Evolutionary conservation across 2,888 invertebrate species (phyloP), one percentile per base, ranked within the genome.

Genomic region (Trachelus troglodyta): DNA sequence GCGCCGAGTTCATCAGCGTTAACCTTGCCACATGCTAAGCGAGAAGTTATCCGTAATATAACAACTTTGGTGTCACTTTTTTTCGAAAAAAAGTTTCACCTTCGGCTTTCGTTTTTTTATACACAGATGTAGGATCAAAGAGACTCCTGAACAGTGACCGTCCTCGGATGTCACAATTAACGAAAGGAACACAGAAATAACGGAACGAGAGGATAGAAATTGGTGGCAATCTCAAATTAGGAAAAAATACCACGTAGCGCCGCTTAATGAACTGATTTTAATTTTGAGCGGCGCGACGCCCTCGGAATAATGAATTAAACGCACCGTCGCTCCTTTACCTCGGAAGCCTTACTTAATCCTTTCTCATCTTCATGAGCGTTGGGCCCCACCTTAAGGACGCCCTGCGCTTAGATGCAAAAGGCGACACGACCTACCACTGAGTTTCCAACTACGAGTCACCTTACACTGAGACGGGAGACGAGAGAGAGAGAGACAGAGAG

Each of bases 241-340:
- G 79, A 77, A 81, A 83, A 84, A 84, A 84, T 87, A 84, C 82
- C 85, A 85, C 84, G 85, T 83, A 84, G 82, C 82, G 81, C 81
- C 81, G 83, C 80, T 85, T 87, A 86, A 87, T 85, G 87, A 88
- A 87, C 85, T 82, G 85, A 86, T 87, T 87, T 87, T 85, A 85
- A 87, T 87, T 86, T 88, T 83, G 77, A 83, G 73, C 78, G 76
- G 76, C 76, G 75, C 81, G 81, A 85, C 83, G 84, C 83, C 82
- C 78, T 77, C 74, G 79, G 87, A 87, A 87, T 87, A 86, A 85
- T 86, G 87, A 87, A 88, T 87, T 81, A 81, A 82, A 83, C 78
- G 76, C 74, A 34, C 30, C 71, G 73, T 74, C 33, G 71, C 37
- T 73, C 34, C 76, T 69, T 33, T 69, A 30, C 31, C 69, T 12